A percentile compares a stretch with the other conserved stretches of the same genome.
Conservation (phyloP, 1,140 invertebrate genomes). For the Procambarus clarkii region DNA sequence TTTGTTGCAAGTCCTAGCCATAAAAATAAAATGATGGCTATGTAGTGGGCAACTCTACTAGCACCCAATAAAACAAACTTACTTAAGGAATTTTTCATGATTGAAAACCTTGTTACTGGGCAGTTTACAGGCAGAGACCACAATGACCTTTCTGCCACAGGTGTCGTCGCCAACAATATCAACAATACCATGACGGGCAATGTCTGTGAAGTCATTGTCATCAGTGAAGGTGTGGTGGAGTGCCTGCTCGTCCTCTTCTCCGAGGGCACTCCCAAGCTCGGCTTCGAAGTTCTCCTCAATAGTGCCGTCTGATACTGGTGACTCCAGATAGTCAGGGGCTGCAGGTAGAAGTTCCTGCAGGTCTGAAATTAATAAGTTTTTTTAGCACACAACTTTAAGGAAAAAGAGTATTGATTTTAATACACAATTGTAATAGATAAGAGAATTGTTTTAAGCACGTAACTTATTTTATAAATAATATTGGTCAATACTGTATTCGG, state of each 20-base stretch:
- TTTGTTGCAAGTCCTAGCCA: too few species aligned
- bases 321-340: conserved; percentile 82
- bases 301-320: conserved; percentile 89
- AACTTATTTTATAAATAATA: too few species aligned
- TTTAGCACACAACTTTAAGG: too few species aligned
- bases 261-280: conserved; percentile 78
- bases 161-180: conserved; percentile 95
- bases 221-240: conserved; percentile 74
- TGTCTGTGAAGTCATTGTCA: conserved; percentile 85
- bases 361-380: conserved; percentile 7
- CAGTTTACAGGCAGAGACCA: conserved; percentile 94
- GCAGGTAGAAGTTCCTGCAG: conserved; percentile 55
- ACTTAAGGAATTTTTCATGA: conserved; percentile 90
- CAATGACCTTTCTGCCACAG: conserved; percentile 93
- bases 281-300: conserved; percentile 96
- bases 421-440: too few species aligned
- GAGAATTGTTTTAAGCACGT: too few species aligned
- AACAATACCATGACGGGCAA: conserved; percentile 88
- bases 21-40: too few species aligned
- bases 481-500: too few species aligned
- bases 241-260: conserved; percentile 75
- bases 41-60: too few species aligned
- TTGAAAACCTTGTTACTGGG: conserved; percentile 91
- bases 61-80: background rate
- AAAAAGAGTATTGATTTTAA: too few species aligned